These are phyloP conservation scores for Tachina grossa DNA, from an alignment of 2,888 invertebrate species.

Conservation along the genomic window DNA sequence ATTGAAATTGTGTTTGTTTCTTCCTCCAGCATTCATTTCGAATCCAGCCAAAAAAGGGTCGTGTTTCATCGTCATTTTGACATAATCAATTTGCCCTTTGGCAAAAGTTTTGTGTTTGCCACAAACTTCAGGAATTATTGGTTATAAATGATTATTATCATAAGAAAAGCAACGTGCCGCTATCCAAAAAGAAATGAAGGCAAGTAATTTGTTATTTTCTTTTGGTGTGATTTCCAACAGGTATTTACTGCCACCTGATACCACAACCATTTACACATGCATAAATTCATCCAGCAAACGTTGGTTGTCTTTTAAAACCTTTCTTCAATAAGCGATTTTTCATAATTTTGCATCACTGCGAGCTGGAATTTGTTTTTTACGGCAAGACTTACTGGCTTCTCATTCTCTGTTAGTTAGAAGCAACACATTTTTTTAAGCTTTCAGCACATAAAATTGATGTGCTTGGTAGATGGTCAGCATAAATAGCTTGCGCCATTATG, in stretches of 20 bases:
- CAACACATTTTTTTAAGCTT: conserved; percentile 33
- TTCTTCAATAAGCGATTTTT: conserved; percentile 55
- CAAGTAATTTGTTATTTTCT: conserved; percentile 51
- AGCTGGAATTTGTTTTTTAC: conserved; percentile 10
- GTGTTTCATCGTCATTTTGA: conserved; percentile 32
- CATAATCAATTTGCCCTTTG: conserved; percentile 63
- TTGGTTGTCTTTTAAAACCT: conserved; percentile 6
- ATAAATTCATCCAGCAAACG: conserved; percentile 13
- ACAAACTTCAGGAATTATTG: background rate
- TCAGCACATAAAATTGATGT: conserved; percentile 6
- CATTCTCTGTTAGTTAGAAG: conserved; percentile 9
- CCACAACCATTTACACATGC: conserved; percentile 35
- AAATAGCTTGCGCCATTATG: conserved; percentile 4
- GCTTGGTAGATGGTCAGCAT: conserved; percentile 1
- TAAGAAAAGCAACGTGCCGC: background rate
- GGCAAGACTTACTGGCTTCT: conserved; percentile 3
- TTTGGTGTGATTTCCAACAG: conserved; percentile 63
- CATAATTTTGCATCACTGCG: conserved; percentile 43
- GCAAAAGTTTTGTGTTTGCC: conserved; percentile 26
- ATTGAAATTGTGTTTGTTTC: conserved; percentile 36
- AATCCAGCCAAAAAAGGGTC: background rate
- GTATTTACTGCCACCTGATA: conserved; percentile 31
- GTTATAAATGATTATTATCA: conserved; percentile 14
- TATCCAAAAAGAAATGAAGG: background rate
- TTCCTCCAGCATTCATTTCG: background rate